phyloP scores from a whole-genome alignment of 2,888 invertebrate genomes.

The Eristalis tenax region DNA sequence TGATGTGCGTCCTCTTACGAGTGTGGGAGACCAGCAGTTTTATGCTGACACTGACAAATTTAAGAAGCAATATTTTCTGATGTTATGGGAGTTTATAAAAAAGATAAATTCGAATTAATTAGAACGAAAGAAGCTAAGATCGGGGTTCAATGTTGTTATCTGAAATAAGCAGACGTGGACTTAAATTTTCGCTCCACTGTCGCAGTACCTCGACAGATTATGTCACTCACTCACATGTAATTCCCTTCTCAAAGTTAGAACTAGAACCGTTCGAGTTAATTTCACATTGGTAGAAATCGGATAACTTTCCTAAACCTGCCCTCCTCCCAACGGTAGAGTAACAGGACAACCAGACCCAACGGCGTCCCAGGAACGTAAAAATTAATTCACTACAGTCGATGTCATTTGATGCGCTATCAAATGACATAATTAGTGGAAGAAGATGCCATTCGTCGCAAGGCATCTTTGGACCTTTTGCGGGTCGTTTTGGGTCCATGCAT shows the following conservation, averaged over 20 bases:
- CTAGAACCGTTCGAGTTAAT: neutral
- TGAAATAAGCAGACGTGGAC: too few species aligned
- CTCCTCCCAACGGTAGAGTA: neutral
- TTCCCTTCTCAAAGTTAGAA: neutral
- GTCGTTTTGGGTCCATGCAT: neutral
- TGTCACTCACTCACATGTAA: too few species aligned
- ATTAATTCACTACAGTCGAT: neutral
- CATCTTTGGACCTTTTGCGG: neutral
- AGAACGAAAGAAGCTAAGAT: too few species aligned
- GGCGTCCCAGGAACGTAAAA: neutral
- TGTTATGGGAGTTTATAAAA: too few species aligned
- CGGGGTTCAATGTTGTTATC: too few species aligned
- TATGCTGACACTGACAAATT: too few species aligned
- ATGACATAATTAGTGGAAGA: neutral
- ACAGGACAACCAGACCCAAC: neutral
- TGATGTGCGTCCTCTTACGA: too few species aligned
- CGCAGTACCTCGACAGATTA: too few species aligned
- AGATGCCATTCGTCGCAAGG: neutral
- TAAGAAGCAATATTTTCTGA: too few species aligned
- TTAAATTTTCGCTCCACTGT: too few species aligned
- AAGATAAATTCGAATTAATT: too few species aligned
- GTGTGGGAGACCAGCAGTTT: too few species aligned
- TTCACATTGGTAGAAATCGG: neutral
- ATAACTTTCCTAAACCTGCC: neutral
- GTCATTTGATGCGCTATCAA: neutral